Percentiles rank a stretch among this genome's conserved stretches.
phyloP scores from a whole-genome alignment of 2,113 vertebrate genomes.

The Psittacula cyanocephala region DNA sequence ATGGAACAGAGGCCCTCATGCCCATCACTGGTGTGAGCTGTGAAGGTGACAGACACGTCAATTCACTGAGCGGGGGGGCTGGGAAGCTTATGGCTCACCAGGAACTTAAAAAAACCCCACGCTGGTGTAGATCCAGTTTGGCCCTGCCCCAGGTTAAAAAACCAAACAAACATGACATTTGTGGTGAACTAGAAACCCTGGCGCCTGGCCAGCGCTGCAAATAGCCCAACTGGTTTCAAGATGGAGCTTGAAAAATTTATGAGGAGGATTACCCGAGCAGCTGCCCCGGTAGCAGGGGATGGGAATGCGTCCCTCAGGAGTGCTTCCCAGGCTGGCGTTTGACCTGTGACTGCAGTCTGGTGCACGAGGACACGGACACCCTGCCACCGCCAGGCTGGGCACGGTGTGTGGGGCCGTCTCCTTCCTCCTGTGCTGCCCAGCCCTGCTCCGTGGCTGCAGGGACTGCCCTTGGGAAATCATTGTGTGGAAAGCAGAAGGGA shows the following conservation, averaged over 20 bases:
- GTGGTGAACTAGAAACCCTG: conserved; percentile 53
- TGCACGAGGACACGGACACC: rapidly evolving
- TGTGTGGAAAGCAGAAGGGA: background rate
- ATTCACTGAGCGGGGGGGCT: background rate
- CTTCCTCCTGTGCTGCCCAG: background rate
- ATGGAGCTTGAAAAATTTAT: conserved; percentile 58
- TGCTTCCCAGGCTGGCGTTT: rapidly evolving
- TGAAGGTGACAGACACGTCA: background rate
- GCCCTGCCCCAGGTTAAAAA: background rate
- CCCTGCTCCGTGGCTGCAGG: rapidly evolving
- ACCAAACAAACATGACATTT: conserved; percentile 54
- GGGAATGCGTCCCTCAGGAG: conserved; percentile 54
- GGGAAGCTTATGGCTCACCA: background rate
- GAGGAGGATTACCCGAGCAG: conserved; percentile 22
- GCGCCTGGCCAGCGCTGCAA: background rate
- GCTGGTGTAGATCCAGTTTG: conserved; percentile 35
- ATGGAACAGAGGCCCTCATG: rapidly evolving
- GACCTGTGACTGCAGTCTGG: background rate
- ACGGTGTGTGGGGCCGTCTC: background rate
- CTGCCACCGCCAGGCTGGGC: rapidly evolving
- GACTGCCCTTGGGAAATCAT: rapidly evolving
- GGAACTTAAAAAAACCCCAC: background rate
- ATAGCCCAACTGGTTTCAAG: conserved; percentile 20
- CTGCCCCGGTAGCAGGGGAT: conserved; percentile 43
- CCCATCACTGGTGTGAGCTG: rapidly evolving